Percentiles rank a stretch among this genome's conserved stretches.
Evolutionary conservation across 2,888 invertebrate species (phyloP).

Genomic region (Syrphus vitripennis): DNA sequence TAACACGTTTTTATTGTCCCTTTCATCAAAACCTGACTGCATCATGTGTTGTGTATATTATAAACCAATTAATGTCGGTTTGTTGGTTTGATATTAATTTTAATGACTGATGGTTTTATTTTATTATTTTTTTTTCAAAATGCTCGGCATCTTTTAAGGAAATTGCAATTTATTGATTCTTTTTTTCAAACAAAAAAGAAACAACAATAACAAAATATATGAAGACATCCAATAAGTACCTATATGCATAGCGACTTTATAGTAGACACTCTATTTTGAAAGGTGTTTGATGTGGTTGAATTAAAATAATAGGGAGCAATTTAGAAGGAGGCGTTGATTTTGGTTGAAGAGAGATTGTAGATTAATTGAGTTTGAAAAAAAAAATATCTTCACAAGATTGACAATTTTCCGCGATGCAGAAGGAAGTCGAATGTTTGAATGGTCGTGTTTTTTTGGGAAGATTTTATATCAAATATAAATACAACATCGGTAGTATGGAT

Average conservation of each 20-base stretch:
- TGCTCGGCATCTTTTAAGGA: conserved; percentile 1
- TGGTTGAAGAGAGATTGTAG: neutral
- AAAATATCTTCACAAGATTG: neutral
- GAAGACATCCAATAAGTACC: neutral
- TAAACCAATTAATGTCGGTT: neutral
- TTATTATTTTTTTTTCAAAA: neutral
- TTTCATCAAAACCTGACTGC: neutral
- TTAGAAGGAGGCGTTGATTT: neutral
- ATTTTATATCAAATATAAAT: no score
- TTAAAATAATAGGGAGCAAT: neutral
- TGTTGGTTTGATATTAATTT: conserved; percentile 8
- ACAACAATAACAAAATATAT: neutral
- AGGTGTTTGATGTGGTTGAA: neutral
- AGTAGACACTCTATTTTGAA: neutral
- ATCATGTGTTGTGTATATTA: neutral
- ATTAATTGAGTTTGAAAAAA: neutral
- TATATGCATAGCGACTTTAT: neutral
- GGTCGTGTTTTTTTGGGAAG: no score
- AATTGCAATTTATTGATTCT: neutral
- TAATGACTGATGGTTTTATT: neutral
- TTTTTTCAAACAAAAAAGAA: neutral
- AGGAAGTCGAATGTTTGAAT: no score
- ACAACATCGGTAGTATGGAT: no score
- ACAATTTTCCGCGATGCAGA: neutral
- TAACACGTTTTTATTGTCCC: conserved; percentile 1